Evolutionary conservation across 2,888 invertebrate genomes (phyloP).

Genomic region (Chorisops tibialis): DNA sequence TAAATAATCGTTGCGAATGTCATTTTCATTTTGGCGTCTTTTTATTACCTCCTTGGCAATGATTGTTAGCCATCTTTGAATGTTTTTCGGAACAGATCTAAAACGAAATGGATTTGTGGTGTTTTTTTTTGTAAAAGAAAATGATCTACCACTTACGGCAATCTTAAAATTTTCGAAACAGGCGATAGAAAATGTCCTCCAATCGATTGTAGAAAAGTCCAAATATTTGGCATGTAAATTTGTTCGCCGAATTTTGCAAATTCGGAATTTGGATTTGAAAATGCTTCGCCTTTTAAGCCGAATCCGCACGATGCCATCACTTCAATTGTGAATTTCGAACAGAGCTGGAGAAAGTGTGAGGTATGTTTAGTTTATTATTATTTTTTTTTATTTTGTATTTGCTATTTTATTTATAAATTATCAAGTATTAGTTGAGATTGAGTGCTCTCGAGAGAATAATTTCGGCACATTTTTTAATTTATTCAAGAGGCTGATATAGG

Average conservation of each 20-base stretch:
- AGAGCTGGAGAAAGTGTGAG: constrained; percentile 19
- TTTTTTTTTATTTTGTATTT: no score
- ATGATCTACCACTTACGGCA: constrained; percentile 15
- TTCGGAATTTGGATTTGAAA: constrained; percentile 30
- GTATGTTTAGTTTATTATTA: no score
- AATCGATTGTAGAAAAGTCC: constrained; percentile 23
- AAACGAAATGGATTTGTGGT: background rate
- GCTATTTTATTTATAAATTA: no score
- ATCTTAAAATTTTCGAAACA: constrained; percentile 1
- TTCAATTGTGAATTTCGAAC: constrained; percentile 31
- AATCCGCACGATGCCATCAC: constrained; percentile 29
- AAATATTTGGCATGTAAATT: constrained; percentile 23
- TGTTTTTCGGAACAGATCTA: constrained; percentile 21
- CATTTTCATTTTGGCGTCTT: constrained; percentile 7
- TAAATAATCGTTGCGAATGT: constrained; percentile 13
- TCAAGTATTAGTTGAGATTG: no score
- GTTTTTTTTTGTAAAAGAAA: background rate
- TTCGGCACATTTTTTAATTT: no score
- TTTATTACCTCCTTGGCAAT: constrained; percentile 19
- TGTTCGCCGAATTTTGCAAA: constrained; percentile 25
- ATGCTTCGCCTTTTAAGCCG: constrained; percentile 31
- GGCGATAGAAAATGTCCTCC: constrained; percentile 11
- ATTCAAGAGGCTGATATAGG: no score
- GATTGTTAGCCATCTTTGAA: constrained; percentile 15
- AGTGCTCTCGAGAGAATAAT: no score